A percentile compares a stretch with the other conserved stretches of the same genome.
Evolutionary conservation across 2,797 vertebrate species (phyloP).

Genomic region (Clarias fuscus): DNA sequence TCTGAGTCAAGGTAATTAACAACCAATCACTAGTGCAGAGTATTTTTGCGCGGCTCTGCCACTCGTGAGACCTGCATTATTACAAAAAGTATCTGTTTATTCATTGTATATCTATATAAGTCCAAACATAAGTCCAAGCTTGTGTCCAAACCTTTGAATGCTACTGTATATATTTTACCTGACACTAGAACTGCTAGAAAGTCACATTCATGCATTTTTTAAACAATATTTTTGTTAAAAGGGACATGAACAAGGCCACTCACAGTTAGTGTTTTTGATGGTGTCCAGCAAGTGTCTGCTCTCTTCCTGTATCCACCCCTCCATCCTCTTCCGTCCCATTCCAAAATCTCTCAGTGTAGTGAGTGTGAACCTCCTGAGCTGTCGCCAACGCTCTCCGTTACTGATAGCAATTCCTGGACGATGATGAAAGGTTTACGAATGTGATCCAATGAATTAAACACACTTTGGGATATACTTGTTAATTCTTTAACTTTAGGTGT

Average conservation of each 20-base stretch:
- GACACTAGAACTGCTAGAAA: no score
- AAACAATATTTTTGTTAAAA: no score
- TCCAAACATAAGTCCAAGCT: no score
- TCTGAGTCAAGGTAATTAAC: no score
- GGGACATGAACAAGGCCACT: background rate
- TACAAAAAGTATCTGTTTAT: no score
- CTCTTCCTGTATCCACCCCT: conserved; percentile 72
- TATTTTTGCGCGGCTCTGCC: no score
- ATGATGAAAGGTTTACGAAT: background rate
- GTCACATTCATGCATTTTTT: no score
- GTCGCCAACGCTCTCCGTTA: conserved; percentile 70
- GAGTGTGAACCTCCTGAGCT: conserved; percentile 69
- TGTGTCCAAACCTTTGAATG: no score
- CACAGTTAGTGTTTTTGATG: conserved; percentile 53
- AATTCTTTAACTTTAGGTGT: background rate
- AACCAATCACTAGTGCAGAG: no score
- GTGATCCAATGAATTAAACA: background rate
- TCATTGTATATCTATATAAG: no score
- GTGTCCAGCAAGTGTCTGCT: conserved; percentile 59
- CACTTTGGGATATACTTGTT: background rate
- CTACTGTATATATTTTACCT: no score
- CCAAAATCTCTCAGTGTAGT: conserved; percentile 72
- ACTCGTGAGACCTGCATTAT: no score
- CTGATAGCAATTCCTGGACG: conserved; percentile 65
- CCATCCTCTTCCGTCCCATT: conserved; percentile 75